Conservation (phyloP, 2,797 vertebrate species). For the Intellagama lesueurii region DNA sequence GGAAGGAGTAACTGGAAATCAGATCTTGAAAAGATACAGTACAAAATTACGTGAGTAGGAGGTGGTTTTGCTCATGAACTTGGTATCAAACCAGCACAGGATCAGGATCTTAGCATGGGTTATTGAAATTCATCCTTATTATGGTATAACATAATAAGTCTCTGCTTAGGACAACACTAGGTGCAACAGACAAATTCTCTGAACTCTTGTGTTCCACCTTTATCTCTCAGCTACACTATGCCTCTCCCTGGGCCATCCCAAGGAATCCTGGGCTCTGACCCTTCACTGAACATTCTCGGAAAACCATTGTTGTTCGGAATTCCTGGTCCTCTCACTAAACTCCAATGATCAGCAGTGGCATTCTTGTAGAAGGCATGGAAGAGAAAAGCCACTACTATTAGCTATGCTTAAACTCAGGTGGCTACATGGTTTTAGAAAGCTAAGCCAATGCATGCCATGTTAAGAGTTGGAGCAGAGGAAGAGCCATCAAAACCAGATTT, state of each 20-base stretch:
- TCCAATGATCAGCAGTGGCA: neutral
- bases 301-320: neutral
- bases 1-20: neutral
- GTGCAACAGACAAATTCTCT: neutral
- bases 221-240: neutral
- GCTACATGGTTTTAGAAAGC: neutral
- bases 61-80: neutral
- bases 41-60: neutral
- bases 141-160: neutral
- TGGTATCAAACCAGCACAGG: neutral
- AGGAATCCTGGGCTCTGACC: neutral
- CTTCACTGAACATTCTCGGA: neutral
- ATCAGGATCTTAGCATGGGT: neutral
- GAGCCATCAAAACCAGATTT: neutral
- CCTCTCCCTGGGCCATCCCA: neutral
- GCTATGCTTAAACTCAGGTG: neutral
- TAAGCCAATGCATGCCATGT: neutral
- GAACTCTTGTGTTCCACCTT: neutral
- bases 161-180: neutral
- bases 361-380: neutral
- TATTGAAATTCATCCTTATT: neutral
- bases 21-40: neutral
- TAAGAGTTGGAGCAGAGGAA: neutral
- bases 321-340: neutral
- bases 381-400: neutral